Evolutionary conservation across 1,140 invertebrate genomes (phyloP), one percentile per base, ranked within the genome.

Genomic region (Drosophila mauritiana): DNA sequence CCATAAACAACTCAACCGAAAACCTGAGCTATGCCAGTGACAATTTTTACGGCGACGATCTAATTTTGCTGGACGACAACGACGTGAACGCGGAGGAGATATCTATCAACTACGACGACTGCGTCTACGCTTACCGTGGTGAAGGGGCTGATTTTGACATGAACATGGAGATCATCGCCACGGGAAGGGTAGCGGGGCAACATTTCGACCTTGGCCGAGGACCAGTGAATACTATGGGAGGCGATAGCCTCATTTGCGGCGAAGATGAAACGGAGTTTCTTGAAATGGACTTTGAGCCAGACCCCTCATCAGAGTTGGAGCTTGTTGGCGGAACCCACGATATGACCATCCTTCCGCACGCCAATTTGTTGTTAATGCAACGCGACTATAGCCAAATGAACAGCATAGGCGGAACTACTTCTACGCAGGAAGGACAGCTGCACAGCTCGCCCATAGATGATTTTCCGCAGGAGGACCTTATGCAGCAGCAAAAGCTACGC

Each of bases 211-310:
- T 75, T 31, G 51, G 70, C 2, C 48, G 70, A 13, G 42, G 75
- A 17, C 57, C 76, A 1, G 49, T 34, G n/a, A 59, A 42, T 20
- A 40, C 55, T 31, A 8, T 31, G 39, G 58, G 17, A 25, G 45
- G 58, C 42, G 37, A 53, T 22, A 57, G 34, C 37, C 15, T 37
- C 2, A 45, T 67, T n/a, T 65, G 62, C 31, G 46, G 17, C 0
- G 91, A 92, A 45, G 91, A 92, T 59, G 91, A 92, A 20, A 92
- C 86, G 7, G 91, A 92, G 57, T 92, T 92, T 36, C 62, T 92
- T 7, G 91, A 92, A 86, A 92, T 92, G 91, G 91, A 92, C 49
- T 92, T 92, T 12, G 91, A 92, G 13, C 91, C 91, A 6, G 91
- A 92, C 57, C 89, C 91, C 1, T 74, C 78, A 0, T 92, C 91